These are phyloP conservation scores for Lanius ludovicianus DNA, from an alignment of 2,113 vertebrate genomes.

Conservation along the genomic window DNA sequence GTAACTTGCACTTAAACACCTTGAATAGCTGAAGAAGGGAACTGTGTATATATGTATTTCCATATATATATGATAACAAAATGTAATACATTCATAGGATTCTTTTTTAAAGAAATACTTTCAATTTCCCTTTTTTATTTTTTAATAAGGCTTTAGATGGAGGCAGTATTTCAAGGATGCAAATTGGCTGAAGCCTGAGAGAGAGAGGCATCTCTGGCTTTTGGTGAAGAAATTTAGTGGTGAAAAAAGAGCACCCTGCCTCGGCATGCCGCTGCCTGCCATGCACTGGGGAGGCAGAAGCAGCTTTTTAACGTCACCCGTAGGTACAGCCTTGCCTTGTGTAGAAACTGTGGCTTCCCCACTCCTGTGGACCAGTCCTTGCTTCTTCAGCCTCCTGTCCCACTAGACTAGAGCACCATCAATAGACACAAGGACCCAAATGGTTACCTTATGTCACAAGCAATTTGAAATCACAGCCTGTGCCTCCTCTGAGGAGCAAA, in stretches of 20 bases:
- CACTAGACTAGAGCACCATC: fast-evolving
- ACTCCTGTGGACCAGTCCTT: fast-evolving
- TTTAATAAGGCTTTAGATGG: not conserved
- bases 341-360: not conserved
- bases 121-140: fast-evolving
- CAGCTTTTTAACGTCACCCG: not conserved
- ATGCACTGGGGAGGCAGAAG: not conserved
- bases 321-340: not conserved
- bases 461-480: not conserved
- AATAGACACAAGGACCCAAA: not conserved
- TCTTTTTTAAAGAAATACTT: not conserved
- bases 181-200: not conserved
- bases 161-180: not conserved
- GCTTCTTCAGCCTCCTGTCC: not conserved
- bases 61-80: not conserved
- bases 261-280: fast-evolving
- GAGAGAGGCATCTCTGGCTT: not conserved
- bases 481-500: not conserved
- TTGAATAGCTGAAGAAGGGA: not conserved
- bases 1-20: not conserved
- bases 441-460: not conserved
- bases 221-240: not conserved
- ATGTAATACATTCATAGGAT: not conserved
- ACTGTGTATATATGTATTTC: not conserved
- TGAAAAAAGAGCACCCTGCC: not conserved